Conservation (phyloP, 2,113 vertebrate species). For the Origma solitaria region DNA sequence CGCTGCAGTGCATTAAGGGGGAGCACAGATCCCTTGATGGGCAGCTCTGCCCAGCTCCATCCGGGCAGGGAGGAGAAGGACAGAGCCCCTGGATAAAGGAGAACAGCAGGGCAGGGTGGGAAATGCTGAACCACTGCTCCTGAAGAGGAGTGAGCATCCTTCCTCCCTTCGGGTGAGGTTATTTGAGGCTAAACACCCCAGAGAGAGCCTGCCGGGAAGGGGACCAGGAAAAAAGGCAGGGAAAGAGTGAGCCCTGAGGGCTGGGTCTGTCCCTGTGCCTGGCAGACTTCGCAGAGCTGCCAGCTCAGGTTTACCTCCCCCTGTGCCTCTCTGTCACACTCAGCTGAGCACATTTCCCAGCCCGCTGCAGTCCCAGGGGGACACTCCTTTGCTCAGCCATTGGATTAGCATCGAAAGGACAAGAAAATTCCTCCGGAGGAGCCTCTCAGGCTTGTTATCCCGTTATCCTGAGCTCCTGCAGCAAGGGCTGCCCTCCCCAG, state of each 20-base stretch:
- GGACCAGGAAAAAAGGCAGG: not conserved
- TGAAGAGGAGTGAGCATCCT: not conserved
- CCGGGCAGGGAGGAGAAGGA: not conserved
- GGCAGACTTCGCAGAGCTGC: not conserved
- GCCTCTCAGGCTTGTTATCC: not conserved
- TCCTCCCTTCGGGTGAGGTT: not conserved
- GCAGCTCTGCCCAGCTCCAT: not conserved
- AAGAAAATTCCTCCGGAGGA: not conserved
- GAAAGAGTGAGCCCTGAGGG: not conserved
- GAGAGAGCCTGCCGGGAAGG: accelerated
- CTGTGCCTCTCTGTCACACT: not conserved
- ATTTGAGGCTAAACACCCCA: not conserved
- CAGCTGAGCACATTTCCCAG: not conserved
- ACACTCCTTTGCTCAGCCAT: not conserved
- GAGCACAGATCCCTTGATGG: accelerated
- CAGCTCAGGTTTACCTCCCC: not conserved
- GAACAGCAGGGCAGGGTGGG: not conserved
- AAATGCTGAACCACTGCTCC: not conserved
- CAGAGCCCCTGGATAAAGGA: accelerated
- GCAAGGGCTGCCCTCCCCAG: not conserved
- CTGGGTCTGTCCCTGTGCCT: not conserved
- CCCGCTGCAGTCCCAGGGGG: not conserved
- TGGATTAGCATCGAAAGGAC: not conserved
- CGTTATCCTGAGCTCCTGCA: not conserved
- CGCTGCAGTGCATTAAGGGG: not conserved